Base-by-base conservation (phyloP, 2,113 vertebrate species). In the Pterophyllum scalare region DNA sequence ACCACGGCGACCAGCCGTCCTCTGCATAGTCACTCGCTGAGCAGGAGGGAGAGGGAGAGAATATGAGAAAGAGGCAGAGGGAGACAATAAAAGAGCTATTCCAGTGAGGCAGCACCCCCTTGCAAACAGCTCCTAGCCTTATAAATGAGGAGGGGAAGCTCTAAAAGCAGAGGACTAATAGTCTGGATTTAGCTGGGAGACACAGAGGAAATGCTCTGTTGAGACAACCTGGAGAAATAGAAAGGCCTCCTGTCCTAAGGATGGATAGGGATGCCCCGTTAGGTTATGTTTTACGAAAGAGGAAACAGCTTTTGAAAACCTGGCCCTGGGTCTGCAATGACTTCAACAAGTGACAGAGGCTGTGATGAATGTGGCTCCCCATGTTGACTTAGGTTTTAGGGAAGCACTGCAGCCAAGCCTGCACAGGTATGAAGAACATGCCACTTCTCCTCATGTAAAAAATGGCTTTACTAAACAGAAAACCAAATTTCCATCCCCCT, bases 1-100 rank as follows among this genome's bases (percentile, higher is more conserved):
- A 99, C 98, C 98, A 99, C 1, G 96, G 98, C 75, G 98, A 99
- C 98, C 98, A 99, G 92, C 97, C 96, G 38, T 99, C 98, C 33
- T 99, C 98, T 7, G 98, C 97, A 5, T 96, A 98, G 95, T 99
- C 98, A 0, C 97, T 99, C 86, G 95, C 98, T 99, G 94, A 87
- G 85, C 59, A 88, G 70, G 58, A 86, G 86, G 82, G 85, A 87
- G 88, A 86, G 77, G 82, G 67, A 84, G 77, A 85, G 89, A 90
- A 83, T 79, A 91, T 83, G 81, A 88, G 89, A 46, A 80, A 77
- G 79, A 81, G 84, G 40, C 35, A 65, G 76, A 84, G 75, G 75
- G 86, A 90, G 85, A 93, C 93, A 95, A 95, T 95, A 91, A 93
- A 87, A 89, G 91, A 91, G 91, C 89, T 95, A 94, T 94, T 95